Evolutionary conservation across 2,888 invertebrate genomes (phyloP), one percentile per base, ranked within the genome.

Genomic region (Deroplatys truncata): DNA sequence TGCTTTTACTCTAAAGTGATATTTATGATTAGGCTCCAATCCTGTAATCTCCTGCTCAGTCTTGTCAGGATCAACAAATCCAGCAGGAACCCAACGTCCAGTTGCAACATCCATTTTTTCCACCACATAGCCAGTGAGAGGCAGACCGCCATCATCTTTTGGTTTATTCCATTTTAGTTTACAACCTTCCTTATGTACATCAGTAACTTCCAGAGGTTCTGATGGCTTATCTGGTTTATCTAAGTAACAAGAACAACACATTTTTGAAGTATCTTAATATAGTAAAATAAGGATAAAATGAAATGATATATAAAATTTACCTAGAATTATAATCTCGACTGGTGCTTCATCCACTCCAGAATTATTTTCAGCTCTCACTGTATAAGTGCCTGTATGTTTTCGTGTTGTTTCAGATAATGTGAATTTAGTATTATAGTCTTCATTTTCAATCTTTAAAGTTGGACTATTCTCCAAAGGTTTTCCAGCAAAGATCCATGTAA

Each of bases 1-100:
- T 13, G 99, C 99, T 92, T 98, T 98, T 0, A 99, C 98, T 90
- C 99, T 96, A 96, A 99, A 99, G 93, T 99, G 98, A 94, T 99
- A 99, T 90, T 98, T 98, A 93, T 98, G 98, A 91, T 98, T 98
- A 89, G 98, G 98, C 93, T 98, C 98, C 25, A 99, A 95, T 84
- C 98, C 99, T 91, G 96, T 97, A 49, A 98, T 95, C 91, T 97
- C 97, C 91, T 97, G 97, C 92, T 98, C 97, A 0, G 97, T 96
- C 92, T 96, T 96, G 88, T 97, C 97, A 0, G 98, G 97, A 85
- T 91, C 91, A 84, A 91, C 91, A 88, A 91, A 91, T 35, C 94
- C 94, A 90, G 98, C 98, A 0, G 98, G 98, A 28, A 96, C 95
- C 98, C 98, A 98, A 92, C 97, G 96, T 4, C 98, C 98, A 35